Evolutionary conservation across 2,888 invertebrate species (phyloP).

Genomic region (Dynastes grantii): DNA sequence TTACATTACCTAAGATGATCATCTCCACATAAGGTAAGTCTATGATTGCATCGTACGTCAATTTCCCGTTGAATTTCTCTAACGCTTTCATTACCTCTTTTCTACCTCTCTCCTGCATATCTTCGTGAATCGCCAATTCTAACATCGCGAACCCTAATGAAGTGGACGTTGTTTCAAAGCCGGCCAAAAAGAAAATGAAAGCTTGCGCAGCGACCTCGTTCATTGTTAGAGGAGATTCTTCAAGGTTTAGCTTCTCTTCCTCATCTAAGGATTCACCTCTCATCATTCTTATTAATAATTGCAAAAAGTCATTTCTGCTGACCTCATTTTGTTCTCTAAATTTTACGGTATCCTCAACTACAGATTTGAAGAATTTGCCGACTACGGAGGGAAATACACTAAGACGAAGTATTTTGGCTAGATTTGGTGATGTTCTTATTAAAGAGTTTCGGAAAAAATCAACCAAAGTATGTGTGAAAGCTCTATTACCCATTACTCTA

Average conservation of each 20-base stretch:
- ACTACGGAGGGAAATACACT: constrained; percentile 56
- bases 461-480: constrained; percentile 56
- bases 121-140: constrained; percentile 56
- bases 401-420: constrained; percentile 56
- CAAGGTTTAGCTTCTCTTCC: constrained; percentile 15
- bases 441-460: constrained; percentile 56
- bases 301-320: constrained; percentile 73
- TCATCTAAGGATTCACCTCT: constrained; percentile 62
- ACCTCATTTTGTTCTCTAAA: constrained; percentile 69
- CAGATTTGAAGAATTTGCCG: constrained; percentile 60
- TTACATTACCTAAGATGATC: constrained; percentile 56
- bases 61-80: constrained; percentile 52
- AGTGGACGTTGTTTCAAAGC: constrained; percentile 60
- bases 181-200: constrained; percentile 60
- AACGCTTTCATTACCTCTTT: constrained; percentile 53
- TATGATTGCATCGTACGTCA: constrained; percentile 56
- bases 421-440: constrained; percentile 58
- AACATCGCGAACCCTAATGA: constrained; percentile 57
- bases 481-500: constrained; percentile 57
- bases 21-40: constrained; percentile 58
- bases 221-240: constrained; percentile 50
- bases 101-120: constrained; percentile 57
- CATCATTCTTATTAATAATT: constrained; percentile 71
- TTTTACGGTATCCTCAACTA: constrained; percentile 69
- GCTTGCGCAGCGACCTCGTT: constrained; percentile 59